Percentiles rank a stretch among this genome's conserved stretches.
Conservation (phyloP, 2,113 vertebrate genomes). For the Thamnophis sirtalis region DNA sequence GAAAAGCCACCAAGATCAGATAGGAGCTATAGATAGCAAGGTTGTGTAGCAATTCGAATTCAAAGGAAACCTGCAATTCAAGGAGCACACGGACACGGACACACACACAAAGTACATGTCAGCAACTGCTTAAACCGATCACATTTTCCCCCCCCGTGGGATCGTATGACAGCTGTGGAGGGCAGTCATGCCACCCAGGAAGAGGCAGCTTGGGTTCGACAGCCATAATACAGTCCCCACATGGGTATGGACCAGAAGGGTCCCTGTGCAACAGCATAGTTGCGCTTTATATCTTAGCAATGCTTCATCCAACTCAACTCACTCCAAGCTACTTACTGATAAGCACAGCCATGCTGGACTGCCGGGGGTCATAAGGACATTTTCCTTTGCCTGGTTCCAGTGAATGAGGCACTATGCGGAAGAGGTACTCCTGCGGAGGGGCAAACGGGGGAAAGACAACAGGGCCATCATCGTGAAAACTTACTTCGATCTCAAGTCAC, state of each 20-base stretch:
- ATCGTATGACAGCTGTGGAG: neutral
- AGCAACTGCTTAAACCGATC: neutral
- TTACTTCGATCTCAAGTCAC: neutral
- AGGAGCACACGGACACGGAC: neutral
- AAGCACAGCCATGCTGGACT: slow-evolving; percentile 75
- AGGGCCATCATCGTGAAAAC: neutral
- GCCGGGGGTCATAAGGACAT: slow-evolving; percentile 80
- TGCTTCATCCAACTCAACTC: neutral
- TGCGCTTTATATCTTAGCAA: no score
- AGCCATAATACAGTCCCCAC: neutral
- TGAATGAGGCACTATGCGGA: slow-evolving; percentile 76
- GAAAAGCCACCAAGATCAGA: neutral
- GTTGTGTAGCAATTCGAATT: neutral
- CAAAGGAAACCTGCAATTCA: neutral
- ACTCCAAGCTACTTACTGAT: slow-evolving; percentile 67
- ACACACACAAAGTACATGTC: neutral
- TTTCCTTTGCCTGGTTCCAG: slow-evolving; percentile 80
- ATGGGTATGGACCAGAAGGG: neutral
- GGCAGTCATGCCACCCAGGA: neutral
- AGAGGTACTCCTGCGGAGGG: slow-evolving; percentile 77
- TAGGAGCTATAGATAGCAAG: neutral
- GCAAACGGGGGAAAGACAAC: neutral
- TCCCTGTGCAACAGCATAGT: neutral
- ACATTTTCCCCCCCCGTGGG: neutral
- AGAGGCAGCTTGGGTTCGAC: neutral